phyloP scores from a whole-genome alignment of 2,113 vertebrate genomes.

The Neopipo cinnamomea region DNA sequence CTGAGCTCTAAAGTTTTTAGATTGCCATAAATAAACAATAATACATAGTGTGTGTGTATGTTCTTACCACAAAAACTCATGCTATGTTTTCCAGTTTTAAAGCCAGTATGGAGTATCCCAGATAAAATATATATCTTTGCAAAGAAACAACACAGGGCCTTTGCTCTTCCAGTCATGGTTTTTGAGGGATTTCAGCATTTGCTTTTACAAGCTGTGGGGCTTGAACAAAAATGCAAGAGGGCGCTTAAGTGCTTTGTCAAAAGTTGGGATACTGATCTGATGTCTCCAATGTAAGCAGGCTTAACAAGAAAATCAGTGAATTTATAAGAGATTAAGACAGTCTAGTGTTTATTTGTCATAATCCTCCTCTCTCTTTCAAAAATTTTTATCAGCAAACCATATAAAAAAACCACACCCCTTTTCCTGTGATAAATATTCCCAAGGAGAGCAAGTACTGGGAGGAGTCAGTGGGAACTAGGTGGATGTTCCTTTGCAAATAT shows the following conservation, averaged over 20 bases:
- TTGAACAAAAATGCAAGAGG: neutral
- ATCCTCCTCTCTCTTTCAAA: neutral
- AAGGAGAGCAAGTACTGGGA: neutral
- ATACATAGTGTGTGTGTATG: neutral
- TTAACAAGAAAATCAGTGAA: neutral
- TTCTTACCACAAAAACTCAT: neutral
- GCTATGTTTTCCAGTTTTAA: neutral
- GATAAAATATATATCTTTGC: neutral
- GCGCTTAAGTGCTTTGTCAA: neutral
- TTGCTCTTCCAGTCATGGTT: neutral
- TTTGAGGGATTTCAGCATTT: neutral
- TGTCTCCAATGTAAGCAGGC: neutral
- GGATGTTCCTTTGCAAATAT: neutral
- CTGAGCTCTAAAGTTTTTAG: neutral
- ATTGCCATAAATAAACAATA: neutral
- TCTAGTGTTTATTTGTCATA: neutral
- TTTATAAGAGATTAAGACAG: fast-evolving
- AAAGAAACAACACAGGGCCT: neutral
- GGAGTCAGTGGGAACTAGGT: fast-evolving
- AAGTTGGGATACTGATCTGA: neutral
- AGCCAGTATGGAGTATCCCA: neutral
- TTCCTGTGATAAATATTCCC: neutral
- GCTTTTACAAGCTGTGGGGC: neutral
- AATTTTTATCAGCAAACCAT: neutral
- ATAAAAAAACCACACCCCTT: neutral